phyloP scores from a whole-genome alignment of 2,888 invertebrate species.

The Anodontia alba region DNA sequence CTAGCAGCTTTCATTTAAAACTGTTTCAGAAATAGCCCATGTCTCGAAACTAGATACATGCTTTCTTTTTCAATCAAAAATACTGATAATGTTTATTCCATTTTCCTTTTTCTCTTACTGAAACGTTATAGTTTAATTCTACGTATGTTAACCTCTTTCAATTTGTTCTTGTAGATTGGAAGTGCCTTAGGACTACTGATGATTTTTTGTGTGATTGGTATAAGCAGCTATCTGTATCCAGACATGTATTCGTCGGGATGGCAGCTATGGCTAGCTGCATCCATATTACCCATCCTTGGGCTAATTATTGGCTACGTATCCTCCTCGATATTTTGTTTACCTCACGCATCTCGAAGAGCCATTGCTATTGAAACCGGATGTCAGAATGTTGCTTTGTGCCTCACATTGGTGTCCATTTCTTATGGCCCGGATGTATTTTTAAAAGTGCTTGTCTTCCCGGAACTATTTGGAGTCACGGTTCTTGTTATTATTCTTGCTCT shows the following conservation, averaged over 20 bases:
- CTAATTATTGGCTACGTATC: constrained; percentile 21
- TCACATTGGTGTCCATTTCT: constrained; percentile 33
- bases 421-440: constrained; percentile 14
- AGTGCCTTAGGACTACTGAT: constrained; percentile 1
- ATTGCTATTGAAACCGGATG: constrained; percentile 31
- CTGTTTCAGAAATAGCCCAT: no score
- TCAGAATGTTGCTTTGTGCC: constrained; percentile 38
- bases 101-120: no score
- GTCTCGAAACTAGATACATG: no score
- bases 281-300: constrained; percentile 24
- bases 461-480: constrained; percentile 15
- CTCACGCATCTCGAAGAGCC: constrained; percentile 20
- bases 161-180: constrained; percentile 19
- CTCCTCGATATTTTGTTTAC: constrained; percentile 6
- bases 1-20: no score
- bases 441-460: constrained; percentile 30
- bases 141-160: no score
- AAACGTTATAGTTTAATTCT: no score
- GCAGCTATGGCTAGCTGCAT: constrained; percentile 17
- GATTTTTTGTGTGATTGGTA: constrained; percentile 12
- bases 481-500: not conserved
- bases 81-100: no score
- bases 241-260: constrained; percentile 15
- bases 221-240: constrained; percentile 16
- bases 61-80: no score